A percentile compares a stretch with the other conserved stretches of the same genome.
Conservation (phyloP, 2,888 invertebrate genomes). For the Mycogona germanica region DNA sequence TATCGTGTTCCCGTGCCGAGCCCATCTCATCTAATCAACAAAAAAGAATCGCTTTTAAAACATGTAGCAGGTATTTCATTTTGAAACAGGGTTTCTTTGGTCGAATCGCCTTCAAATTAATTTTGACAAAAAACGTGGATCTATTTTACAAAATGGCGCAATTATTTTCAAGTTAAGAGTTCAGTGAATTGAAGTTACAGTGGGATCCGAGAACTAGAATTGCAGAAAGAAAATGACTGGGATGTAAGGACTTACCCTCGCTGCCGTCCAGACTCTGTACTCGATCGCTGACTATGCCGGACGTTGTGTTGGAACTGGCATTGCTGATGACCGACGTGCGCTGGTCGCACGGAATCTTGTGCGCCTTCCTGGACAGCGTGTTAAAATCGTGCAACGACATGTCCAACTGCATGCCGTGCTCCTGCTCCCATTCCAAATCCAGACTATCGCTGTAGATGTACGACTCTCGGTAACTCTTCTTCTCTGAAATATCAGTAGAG, state of each 20-base stretch:
- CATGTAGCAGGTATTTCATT: no score
- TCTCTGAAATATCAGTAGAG: slow-evolving; percentile 44
- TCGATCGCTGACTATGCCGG: slow-evolving; percentile 90
- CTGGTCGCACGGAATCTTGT: slow-evolving; percentile 44
- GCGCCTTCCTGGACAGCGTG: slow-evolving; percentile 18
- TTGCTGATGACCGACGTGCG: slow-evolving; percentile 82
- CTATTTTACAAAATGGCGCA: no score
- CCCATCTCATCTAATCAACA: slow-evolving; percentile 13
- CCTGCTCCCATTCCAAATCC: slow-evolving; percentile 31
- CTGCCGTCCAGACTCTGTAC: slow-evolving; percentile 90
- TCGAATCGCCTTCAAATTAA: no score
- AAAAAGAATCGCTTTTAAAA: no score
- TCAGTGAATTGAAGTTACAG: no score
- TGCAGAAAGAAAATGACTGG: not conserved
- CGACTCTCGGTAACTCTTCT: slow-evolving; percentile 50
- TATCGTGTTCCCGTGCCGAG: slow-evolving; percentile 16
- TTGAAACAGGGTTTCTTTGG: no score
- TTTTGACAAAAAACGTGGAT: no score
- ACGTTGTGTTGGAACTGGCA: slow-evolving; percentile 93
- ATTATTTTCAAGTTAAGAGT: no score
- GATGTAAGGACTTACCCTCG: slow-evolving; percentile 38
- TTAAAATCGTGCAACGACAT: slow-evolving; percentile 19
- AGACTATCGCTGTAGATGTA: slow-evolving; percentile 47
- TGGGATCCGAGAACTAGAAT: no score
- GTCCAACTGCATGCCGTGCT: slow-evolving; percentile 20